A percentile compares a stretch with the other conserved stretches of the same genome.
Conservation (phyloP, 1,140 invertebrate genomes). For the Delia radicum region DNA sequence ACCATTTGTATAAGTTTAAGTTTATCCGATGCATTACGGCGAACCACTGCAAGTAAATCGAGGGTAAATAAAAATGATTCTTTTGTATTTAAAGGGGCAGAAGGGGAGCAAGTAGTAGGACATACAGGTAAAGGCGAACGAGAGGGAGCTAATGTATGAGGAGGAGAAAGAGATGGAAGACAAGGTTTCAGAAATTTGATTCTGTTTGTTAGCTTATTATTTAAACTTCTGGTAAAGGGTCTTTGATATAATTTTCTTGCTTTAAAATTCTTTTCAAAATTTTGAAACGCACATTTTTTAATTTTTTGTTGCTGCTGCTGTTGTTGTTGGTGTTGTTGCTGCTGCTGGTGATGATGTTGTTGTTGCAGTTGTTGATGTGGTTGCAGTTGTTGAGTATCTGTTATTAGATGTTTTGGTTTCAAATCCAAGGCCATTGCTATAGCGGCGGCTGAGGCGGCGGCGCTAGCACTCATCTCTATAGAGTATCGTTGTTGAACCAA, state of each 20-base stretch:
- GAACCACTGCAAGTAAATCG: constrained; percentile 43
- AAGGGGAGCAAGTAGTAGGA: neutral
- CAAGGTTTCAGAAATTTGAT: neutral
- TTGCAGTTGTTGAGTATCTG: neutral
- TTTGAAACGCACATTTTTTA: constrained; percentile 51
- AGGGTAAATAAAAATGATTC: constrained; percentile 32
- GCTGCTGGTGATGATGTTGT: neutral
- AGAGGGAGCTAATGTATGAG: neutral
- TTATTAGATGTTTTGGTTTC: neutral
- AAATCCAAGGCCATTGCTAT: constrained; percentile 19
- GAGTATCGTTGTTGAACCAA: neutral
- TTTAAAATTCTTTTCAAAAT: neutral
- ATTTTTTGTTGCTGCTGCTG: constrained; percentile 41
- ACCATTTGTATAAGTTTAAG: constrained; percentile 53
- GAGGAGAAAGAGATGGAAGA: neutral
- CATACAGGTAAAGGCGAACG: neutral
- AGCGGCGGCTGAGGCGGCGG: constrained; percentile 22
- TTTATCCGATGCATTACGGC: constrained; percentile 52
- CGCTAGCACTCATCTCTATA: constrained; percentile 18
- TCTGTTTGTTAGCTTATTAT: neutral
- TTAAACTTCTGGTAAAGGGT: constrained; percentile 4
- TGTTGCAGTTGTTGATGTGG: constrained; percentile 25
- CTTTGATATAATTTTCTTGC: neutral
- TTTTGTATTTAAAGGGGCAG: constrained; percentile 7
- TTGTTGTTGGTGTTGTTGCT: constrained; percentile 18